These are phyloP conservation scores for Sprattus sprattus DNA, from an alignment of 2,113 vertebrate genomes.

Conservation along the genomic window DNA sequence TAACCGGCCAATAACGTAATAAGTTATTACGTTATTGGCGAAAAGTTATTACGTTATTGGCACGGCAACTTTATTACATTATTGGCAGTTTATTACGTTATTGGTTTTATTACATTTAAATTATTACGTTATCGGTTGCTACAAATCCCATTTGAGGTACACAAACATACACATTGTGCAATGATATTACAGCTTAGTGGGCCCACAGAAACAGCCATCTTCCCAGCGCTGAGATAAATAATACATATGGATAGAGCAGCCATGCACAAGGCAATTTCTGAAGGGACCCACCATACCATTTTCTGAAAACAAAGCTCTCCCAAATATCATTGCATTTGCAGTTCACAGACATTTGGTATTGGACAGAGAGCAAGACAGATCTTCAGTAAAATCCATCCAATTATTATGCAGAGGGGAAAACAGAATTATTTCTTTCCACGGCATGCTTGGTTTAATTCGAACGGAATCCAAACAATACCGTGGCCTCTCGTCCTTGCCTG, in stretches of 20 bases:
- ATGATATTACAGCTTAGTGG: not conserved
- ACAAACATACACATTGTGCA: not conserved
- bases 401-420: slow-evolving; percentile 32
- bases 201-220: not conserved
- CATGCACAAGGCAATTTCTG: not conserved
- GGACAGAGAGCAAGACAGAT: slow-evolving; percentile 29
- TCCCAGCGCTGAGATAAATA: not conserved
- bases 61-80: too few relatives aligned
- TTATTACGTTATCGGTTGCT: too few relatives aligned
- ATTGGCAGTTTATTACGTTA: too few relatives aligned
- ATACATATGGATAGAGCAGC: not conserved
- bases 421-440: slow-evolving; percentile 11
- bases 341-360: not conserved
- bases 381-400: slow-evolving; percentile 17
- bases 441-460: not conserved
- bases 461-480: slow-evolving; percentile 10
- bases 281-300: not conserved
- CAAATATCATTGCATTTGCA: slow-evolving; percentile 28
- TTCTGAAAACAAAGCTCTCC: not conserved
- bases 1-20: too few relatives aligned
- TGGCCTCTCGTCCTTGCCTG: not conserved
- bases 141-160: not conserved
- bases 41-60: too few relatives aligned
- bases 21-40: too few relatives aligned
- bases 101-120: too few relatives aligned